A percentile compares a stretch with the other conserved stretches of the same genome.
Conservation (phyloP, 1,140 invertebrate genomes). For the Pristionchus pacificus region DNA sequence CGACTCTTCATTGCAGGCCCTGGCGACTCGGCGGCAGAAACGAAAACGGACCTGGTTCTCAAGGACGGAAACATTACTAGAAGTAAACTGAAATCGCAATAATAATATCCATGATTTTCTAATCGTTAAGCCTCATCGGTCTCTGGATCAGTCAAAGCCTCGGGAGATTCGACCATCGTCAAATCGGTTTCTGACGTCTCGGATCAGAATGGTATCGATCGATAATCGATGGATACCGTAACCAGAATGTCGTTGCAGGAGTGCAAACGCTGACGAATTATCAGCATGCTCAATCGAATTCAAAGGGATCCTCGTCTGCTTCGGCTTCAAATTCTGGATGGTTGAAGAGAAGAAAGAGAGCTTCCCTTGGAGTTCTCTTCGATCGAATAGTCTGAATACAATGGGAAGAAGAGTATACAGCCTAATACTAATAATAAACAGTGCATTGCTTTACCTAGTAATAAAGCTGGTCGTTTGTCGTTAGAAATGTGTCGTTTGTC, state of each 20-base stretch:
- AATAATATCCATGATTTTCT: no score
- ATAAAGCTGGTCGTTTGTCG: no score
- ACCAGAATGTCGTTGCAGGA: constrained; percentile 13
- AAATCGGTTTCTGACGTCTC: constrained; percentile 31
- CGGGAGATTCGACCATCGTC: constrained; percentile 31
- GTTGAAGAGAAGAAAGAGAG: constrained; percentile 27
- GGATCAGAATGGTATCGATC: constrained; percentile 14
- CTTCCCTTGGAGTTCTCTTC: constrained; percentile 15
- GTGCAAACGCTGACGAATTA: constrained; percentile 33
- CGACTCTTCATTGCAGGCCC: constrained; percentile 4
- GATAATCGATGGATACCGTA: not conserved
- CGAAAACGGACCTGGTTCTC: constrained; percentile 17
- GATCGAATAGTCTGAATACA: constrained; percentile 16
- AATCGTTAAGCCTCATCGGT: constrained; percentile 28
- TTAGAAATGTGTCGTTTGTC: no score
- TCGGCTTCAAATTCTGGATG: constrained; percentile 30
- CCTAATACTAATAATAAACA: no score
- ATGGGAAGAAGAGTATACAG: no score
- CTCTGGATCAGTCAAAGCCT: constrained; percentile 24
- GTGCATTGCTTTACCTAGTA: no score
- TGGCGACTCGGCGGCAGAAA: constrained; percentile 15
- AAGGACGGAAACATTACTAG: constrained; percentile 1
- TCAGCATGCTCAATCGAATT: constrained; percentile 25
- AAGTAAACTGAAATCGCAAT: no score
- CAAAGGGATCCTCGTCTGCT: constrained; percentile 23